A percentile compares a stretch with the other conserved stretches of the same genome.
phyloP scores from a whole-genome alignment of 2,888 invertebrate species.

The Saturnia pavonia region DNA sequence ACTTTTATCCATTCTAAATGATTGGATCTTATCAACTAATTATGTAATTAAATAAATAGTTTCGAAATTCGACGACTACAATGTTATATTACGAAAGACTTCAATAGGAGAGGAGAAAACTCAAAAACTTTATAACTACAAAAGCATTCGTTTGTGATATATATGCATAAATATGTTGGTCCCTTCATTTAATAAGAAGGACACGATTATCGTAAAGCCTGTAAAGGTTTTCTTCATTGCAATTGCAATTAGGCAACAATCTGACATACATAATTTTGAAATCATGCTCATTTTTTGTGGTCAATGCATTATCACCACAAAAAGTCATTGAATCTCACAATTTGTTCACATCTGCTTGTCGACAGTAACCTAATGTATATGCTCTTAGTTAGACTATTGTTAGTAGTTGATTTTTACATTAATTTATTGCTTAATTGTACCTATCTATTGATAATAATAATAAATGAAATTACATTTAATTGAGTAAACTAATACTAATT shows the following conservation, averaged over 20 bases:
- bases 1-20: background rate
- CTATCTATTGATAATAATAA: too few relatives aligned
- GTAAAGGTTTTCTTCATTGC: background rate
- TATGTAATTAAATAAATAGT: background rate
- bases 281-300: background rate
- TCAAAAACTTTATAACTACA: background rate
- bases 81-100: background rate
- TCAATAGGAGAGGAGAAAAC: background rate
- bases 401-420: background rate
- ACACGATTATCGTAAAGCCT: background rate
- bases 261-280: background rate
- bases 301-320: background rate
- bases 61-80: background rate
- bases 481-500: too few relatives aligned
- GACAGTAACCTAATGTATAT: background rate
- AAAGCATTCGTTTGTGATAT: background rate
- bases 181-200: background rate
- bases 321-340: background rate
- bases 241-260: background rate
- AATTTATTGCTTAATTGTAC: too few relatives aligned
- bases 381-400: background rate
- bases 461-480: too few relatives aligned
- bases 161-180: background rate
- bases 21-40: background rate
- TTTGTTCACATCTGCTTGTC: background rate